phyloP scores from a whole-genome alignment of 1,140 invertebrate species.

The Asbolus verrucosus region DNA sequence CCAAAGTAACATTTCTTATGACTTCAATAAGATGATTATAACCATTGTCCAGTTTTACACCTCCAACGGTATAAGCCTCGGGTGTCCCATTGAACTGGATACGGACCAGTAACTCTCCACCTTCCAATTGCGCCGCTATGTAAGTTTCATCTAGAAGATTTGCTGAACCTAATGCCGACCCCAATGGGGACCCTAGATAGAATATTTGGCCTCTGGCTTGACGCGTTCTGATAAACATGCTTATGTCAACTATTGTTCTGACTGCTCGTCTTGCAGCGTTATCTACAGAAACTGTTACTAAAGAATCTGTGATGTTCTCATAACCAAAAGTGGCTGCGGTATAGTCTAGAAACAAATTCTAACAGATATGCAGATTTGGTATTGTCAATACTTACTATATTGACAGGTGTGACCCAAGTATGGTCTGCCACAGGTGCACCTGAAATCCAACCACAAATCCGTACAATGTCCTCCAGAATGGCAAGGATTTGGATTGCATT shows the following conservation, averaged over 20 bases:
- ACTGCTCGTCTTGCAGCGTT: constrained; percentile 77
- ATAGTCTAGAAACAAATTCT: constrained; percentile 71
- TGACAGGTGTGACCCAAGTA: constrained; percentile 89
- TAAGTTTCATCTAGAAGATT: constrained; percentile 71
- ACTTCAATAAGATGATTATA: constrained; percentile 88
- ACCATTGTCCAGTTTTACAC: constrained; percentile 87
- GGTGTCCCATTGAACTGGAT: constrained; percentile 85
- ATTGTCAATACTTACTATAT: constrained; percentile 73
- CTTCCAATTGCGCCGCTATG: constrained; percentile 81
- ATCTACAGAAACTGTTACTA: constrained; percentile 78
- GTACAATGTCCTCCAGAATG: constrained; percentile 86
- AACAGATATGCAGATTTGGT: no score
- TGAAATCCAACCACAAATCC: constrained; percentile 89
- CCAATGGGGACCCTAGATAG: constrained; percentile 83
- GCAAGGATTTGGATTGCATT: constrained; percentile 90
- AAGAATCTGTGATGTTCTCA: constrained; percentile 80
- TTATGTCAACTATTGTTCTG: constrained; percentile 85
- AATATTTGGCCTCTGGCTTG: constrained; percentile 87
- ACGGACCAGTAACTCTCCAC: constrained; percentile 81
- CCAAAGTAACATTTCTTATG: constrained; percentile 80
- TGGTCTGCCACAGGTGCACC: constrained; percentile 87
- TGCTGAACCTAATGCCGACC: constrained; percentile 65
- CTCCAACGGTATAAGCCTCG: constrained; percentile 84
- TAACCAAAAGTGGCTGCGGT: constrained; percentile 92
- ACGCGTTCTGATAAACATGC: constrained; percentile 91